A percentile compares a stretch with the other conserved stretches of the same genome.
phyloP scores from a whole-genome alignment of 1,140 invertebrate species.

The Hyles vespertilio region DNA sequence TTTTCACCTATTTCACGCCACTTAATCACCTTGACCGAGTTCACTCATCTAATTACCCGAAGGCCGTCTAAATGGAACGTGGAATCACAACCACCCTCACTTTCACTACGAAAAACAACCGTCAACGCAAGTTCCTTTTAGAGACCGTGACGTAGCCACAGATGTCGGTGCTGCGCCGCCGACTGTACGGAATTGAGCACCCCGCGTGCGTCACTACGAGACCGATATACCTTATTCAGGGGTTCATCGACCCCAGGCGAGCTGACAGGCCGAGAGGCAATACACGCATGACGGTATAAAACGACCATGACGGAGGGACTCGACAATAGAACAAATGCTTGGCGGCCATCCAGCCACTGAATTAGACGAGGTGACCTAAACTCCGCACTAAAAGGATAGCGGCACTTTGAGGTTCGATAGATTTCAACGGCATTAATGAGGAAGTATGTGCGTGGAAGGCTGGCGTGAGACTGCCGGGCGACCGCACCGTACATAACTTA shows the following conservation, averaged over 20 bases:
- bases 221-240: slow-evolving; percentile 18
- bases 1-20: slow-evolving; percentile 39
- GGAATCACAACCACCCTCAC: slow-evolving; percentile 39
- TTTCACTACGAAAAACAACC: slow-evolving; percentile 1
- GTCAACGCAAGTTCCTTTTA: slow-evolving; percentile 1
- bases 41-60: slow-evolving; percentile 13
- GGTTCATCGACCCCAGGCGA: slow-evolving; percentile 22
- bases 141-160: not conserved
- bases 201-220: slow-evolving; percentile 15
- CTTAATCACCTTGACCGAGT: slow-evolving; percentile 49
- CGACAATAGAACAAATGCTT: slow-evolving; percentile 70
- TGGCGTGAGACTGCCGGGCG: slow-evolving; percentile 14
- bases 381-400: slow-evolving; percentile 26
- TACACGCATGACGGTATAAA: slow-evolving; percentile 44
- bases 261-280: slow-evolving; percentile 20
- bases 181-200: slow-evolving; percentile 22
- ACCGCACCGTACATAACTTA: no score
- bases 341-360: slow-evolving; percentile 62
- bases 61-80: slow-evolving; percentile 11
- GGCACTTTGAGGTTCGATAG: slow-evolving; percentile 20
- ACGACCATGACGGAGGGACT: slow-evolving; percentile 39
- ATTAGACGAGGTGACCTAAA: slow-evolving; percentile 63
- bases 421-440: slow-evolving; percentile 19
- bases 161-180: not conserved
- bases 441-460: slow-evolving; percentile 14